Percentiles rank a stretch among this genome's conserved stretches.
Conservation (phyloP, 2,113 vertebrate genomes). For the Psammodynastes pulverulentus region DNA sequence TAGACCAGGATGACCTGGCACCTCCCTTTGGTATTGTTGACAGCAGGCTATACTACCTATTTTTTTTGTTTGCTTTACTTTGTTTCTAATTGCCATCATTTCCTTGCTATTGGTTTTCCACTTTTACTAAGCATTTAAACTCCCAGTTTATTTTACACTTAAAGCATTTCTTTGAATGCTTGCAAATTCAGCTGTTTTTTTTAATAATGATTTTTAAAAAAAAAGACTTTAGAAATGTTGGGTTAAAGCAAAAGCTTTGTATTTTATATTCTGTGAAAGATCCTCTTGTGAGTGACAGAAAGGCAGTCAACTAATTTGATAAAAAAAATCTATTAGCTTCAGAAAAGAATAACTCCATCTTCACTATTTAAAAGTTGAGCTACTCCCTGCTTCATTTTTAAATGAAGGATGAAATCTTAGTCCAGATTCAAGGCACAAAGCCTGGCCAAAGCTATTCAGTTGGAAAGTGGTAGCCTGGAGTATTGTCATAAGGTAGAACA, state of each 20-base stretch:
- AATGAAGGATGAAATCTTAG: background rate
- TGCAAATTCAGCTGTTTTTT: background rate
- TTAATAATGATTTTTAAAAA: background rate
- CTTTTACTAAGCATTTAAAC: background rate
- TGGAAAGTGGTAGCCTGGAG: background rate
- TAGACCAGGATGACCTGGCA: background rate
- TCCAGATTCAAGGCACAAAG: background rate
- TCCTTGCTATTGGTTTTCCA: background rate
- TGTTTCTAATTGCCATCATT: background rate
- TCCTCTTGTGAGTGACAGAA: background rate
- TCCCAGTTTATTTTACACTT: conserved; percentile 15
- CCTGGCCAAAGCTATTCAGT: background rate
- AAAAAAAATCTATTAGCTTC: background rate
- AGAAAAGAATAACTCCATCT: background rate
- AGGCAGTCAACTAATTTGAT: background rate
- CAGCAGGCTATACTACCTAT: background rate
- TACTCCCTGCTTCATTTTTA: background rate
- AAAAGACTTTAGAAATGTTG: background rate
- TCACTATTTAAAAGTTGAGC: background rate
- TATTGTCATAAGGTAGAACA: background rate
- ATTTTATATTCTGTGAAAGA: background rate
- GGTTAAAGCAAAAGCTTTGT: conserved; percentile 9
- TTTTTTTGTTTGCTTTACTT: background rate
- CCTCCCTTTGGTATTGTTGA: background rate
- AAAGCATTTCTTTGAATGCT: conserved; percentile 15